These are phyloP conservation scores for Megaustenia siamemsis DNA, from an alignment of 2,888 invertebrate species.

Conservation along the genomic window DNA sequence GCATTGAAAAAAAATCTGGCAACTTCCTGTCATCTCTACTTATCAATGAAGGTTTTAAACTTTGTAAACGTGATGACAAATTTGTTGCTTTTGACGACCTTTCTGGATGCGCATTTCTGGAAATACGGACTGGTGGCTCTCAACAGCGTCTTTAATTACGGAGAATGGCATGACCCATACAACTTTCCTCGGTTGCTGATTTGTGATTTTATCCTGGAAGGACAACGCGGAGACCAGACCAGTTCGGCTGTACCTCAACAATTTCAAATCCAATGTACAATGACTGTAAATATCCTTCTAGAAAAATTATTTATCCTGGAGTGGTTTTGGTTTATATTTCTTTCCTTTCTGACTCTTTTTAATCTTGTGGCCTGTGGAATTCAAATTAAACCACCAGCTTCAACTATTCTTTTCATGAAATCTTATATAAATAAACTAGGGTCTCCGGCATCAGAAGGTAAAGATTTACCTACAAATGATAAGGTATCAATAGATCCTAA, in stretches of 20 bases:
- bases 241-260: neutral
- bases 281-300: constrained; percentile 47
- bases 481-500: too few species aligned
- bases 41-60: constrained; percentile 46
- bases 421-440: constrained; percentile 47
- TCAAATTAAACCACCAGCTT: constrained; percentile 43
- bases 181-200: constrained; percentile 53
- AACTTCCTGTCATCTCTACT: constrained; percentile 49
- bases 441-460: neutral
- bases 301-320: constrained; percentile 50
- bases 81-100: constrained; percentile 42
- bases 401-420: constrained; percentile 47
- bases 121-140: constrained; percentile 47
- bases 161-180: constrained; percentile 52
- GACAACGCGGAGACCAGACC: neutral
- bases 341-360: constrained; percentile 23
- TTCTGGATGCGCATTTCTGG: constrained; percentile 50
- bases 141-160: constrained; percentile 17
- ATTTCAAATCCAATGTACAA: constrained; percentile 45
- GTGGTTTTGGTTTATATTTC: constrained; percentile 53
- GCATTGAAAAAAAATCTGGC: constrained; percentile 47
- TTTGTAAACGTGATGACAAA: constrained; percentile 46
- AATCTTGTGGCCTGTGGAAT: constrained; percentile 44
- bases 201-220: constrained; percentile 51
- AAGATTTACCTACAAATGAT: neutral